A percentile compares a stretch with the other conserved stretches of the same genome.
phyloP scores from a whole-genome alignment of 1,140 invertebrate species.

The Listronotus oregonensis region DNA sequence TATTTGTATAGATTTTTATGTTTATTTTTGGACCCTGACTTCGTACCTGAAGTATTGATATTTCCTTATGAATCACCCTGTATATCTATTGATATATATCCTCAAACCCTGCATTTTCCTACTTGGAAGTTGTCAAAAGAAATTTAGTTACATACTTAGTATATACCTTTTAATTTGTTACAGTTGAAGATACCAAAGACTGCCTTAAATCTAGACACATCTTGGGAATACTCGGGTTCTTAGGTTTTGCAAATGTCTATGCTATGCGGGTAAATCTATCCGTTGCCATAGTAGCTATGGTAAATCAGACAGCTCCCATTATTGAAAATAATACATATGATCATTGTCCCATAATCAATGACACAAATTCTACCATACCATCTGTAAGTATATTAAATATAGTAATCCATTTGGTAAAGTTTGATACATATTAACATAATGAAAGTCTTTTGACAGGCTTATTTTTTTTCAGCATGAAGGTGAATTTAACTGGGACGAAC shows the following conservation, averaged over 20 bases:
- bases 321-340: conserved; percentile 63
- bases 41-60: no score
- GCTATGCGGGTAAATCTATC: conserved; percentile 91
- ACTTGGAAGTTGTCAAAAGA: no score
- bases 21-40: no score
- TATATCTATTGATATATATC: no score
- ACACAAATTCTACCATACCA: conserved; percentile 63
- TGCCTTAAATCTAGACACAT: conserved; percentile 74
- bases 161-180: conserved; percentile 39
- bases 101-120: no score
- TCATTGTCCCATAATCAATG: conserved; percentile 62
- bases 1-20: no score
- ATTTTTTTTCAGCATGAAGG: conserved; percentile 67
- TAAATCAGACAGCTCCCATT: conserved; percentile 73
- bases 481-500: conserved; percentile 78
- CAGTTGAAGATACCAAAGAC: conserved; percentile 66
- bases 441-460: no score
- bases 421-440: no score
- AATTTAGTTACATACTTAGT: no score
- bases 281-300: conserved; percentile 93
- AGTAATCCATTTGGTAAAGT: no score
- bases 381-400: conserved; percentile 56
- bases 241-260: conserved; percentile 84
- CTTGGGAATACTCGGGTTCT: conserved; percentile 78
- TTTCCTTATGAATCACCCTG: no score